A percentile compares a stretch with the other conserved stretches of the same genome.
phyloP scores from a whole-genome alignment of 2,888 invertebrate species.

The Spodoptera picta region DNA sequence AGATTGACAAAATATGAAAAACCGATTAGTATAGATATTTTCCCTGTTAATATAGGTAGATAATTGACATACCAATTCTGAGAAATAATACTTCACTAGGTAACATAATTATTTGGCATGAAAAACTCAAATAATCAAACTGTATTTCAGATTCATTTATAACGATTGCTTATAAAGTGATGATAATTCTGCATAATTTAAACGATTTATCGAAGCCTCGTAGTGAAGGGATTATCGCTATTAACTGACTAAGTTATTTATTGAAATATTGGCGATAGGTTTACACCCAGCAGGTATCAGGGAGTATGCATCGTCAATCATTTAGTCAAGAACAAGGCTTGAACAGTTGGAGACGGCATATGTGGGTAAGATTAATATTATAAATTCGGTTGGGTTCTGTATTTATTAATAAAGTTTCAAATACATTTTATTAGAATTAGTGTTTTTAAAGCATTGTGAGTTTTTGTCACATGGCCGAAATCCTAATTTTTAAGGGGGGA shows the following conservation, averaged over 20 bases:
- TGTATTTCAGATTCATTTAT: too few species aligned
- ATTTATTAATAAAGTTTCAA: not conserved
- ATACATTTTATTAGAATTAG: not conserved
- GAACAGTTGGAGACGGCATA: conserved; percentile 46
- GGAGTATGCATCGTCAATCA: conserved; percentile 72
- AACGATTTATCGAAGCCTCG: conserved; percentile 63
- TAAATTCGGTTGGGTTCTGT: conserved; percentile 36
- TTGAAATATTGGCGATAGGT: conserved; percentile 69
- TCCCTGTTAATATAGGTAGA: too few species aligned
- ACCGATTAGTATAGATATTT: too few species aligned
- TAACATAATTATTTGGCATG: too few species aligned
- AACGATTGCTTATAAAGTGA: conserved; percentile 44
- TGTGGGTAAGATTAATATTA: conserved; percentile 27
- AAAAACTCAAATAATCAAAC: too few species aligned
- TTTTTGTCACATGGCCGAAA: too few species aligned
- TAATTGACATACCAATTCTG: too few species aligned
- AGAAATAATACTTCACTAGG: too few species aligned
- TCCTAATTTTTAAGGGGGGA: too few species aligned
- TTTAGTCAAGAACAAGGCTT: conserved; percentile 48
- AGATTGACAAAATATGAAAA: too few species aligned
- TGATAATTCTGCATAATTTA: conserved; percentile 63
- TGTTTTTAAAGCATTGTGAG: too few species aligned
- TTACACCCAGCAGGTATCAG: conserved; percentile 70
- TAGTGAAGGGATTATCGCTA: conserved; percentile 81
- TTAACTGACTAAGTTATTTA: conserved; percentile 73